Evolutionary conservation across 2,113 vertebrate species (phyloP), one percentile per base, ranked within the genome.

Genomic region (Anolis carolinensis): DNA sequence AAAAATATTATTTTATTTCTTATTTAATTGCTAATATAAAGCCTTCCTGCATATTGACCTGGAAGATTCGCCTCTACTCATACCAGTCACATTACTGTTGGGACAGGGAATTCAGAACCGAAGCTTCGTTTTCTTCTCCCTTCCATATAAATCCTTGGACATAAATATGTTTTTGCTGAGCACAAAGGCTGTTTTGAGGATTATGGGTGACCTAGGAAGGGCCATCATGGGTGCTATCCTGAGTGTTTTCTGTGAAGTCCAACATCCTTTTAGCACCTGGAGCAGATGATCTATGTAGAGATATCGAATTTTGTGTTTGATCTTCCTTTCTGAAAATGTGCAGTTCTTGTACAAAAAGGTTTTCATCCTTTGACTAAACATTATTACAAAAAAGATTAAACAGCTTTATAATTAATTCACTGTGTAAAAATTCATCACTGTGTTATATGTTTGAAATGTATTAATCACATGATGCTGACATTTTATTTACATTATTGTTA

Each of bases 1-100:
- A 92, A 87, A 25, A 89, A 84, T 55, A 67, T 84, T 71, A 14
- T 36, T 91, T 91, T 82, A 92, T 76, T 73, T 52, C 52, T 63
- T 81, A 14, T 81, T 68, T 75, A 62, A 83, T 86, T 30, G 50
- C 52, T 63, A 81, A 44, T 50, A 16, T 68, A 5, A 82, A 90
- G 87, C 81, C 63, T 27, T 62, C 50, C 27, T 86, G 70, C 13
- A 9, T 27, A 9, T 73, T 3, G 4, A 20, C n/a, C 27, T 50
- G 30, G 55, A 7, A 52, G 30, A 50, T 8, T 34, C 52, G 32
- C 73, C 30, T 63, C 52, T 80, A 34, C 55, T 21, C 21, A 18
- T 9, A 65, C 18, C 9, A 27, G n/a, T 80, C 36, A 13, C 16
- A 59, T 59, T 59, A 16, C 32, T 63, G 10, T 74, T 74, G 55